Evolutionary conservation across 2,113 vertebrate species (phyloP).

Genomic region (Periophthalmodon schlosseri): DNA sequence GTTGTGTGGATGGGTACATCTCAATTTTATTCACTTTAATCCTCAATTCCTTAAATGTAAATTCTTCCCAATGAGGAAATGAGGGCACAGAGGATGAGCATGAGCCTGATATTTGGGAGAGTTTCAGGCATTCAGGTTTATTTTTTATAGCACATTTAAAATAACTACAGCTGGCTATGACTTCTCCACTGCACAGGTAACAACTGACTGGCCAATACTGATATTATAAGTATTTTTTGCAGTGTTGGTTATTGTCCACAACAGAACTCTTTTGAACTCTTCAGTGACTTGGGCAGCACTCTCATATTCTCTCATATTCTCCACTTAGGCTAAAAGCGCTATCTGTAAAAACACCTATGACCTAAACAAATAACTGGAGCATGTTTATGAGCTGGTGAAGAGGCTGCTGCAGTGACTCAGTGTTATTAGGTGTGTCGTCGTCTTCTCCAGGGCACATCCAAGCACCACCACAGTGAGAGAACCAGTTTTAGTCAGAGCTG

Average conservation of each 20-base stretch:
- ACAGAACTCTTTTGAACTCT: background rate
- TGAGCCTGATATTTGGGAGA: no score
- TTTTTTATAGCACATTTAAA: no score
- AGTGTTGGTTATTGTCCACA: no score
- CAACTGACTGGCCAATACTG: no score
- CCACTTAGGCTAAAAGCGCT: background rate
- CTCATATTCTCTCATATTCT: background rate
- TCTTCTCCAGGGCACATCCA: conserved; percentile 46
- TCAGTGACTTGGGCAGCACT: background rate
- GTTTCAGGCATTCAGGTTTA: no score
- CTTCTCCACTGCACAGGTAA: no score
- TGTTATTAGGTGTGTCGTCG: conserved; percentile 46
- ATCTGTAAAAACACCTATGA: background rate
- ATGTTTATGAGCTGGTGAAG: conserved; percentile 26
- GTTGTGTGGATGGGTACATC: conserved; percentile 8
- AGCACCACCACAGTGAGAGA: conserved; percentile 59
- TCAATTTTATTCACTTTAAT: background rate
- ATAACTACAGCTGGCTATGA: no score
- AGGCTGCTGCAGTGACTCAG: conserved; percentile 49
- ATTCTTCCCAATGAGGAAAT: no score
- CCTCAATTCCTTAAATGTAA: background rate
- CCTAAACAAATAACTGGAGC: background rate
- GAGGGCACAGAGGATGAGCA: no score
- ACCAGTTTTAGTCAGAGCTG: conserved; percentile 67
- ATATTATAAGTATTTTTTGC: no score